Percentiles rank a stretch among this genome's conserved stretches.
phyloP scores from a whole-genome alignment of 2,888 invertebrate genomes.

The Gastracanthus pulcherrimus region DNA sequence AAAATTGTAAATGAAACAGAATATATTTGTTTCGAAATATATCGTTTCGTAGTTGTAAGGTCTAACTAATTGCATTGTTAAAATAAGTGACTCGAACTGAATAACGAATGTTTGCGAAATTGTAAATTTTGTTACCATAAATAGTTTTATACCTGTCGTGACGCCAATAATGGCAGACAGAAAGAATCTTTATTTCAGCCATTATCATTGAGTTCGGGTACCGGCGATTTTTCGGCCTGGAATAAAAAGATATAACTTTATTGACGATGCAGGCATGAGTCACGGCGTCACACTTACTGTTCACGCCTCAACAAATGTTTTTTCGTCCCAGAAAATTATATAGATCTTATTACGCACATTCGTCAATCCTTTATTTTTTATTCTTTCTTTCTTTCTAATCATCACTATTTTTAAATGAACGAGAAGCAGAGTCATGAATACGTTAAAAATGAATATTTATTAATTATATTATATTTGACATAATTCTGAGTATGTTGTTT shows the following conservation, averaged over 20 bases:
- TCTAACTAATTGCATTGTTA: conserved; percentile 37
- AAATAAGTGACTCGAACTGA: neutral
- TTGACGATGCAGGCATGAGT: conserved; percentile 36
- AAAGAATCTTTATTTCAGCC: conserved; percentile 20
- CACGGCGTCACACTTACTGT: conserved; percentile 17
- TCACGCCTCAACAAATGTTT: neutral
- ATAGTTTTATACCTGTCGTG: conserved; percentile 18
- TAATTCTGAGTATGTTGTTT: too few relatives aligned
- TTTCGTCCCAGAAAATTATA: neutral
- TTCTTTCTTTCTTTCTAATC: neutral
- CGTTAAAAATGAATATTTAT: too few relatives aligned
- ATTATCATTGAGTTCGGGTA: conserved; percentile 34
- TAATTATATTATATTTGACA: too few relatives aligned
- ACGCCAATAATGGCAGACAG: conserved; percentile 18
- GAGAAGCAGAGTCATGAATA: too few relatives aligned
- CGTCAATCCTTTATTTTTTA: neutral
- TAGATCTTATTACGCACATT: neutral
- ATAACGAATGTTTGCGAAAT: conserved; percentile 9
- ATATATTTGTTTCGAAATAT: too few relatives aligned
- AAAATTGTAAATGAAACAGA: neutral
- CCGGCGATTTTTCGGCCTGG: conserved; percentile 13
- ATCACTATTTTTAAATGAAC: neutral
- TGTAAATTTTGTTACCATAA: conserved; percentile 46
- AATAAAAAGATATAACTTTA: conserved; percentile 41
- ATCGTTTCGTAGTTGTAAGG: neutral